A percentile compares a stretch with the other conserved stretches of the same genome.
phyloP scores from a whole-genome alignment of 2,113 vertebrate species.

The Rhipidura dahli region DNA sequence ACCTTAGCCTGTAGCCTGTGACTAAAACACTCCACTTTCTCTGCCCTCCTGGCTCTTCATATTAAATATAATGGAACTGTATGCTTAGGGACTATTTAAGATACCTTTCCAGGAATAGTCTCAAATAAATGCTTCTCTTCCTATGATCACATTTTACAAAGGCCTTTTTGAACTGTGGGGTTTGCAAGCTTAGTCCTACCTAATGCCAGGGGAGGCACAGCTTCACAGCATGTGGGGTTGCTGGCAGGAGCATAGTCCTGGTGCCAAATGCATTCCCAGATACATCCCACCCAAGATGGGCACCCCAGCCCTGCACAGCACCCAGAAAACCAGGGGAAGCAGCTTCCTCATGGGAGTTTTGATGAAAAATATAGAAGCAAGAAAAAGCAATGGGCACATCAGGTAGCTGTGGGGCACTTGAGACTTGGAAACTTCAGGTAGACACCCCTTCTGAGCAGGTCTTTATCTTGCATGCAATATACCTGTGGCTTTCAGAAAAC shows the following conservation, averaged over 20 bases:
- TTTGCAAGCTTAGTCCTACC: not conserved
- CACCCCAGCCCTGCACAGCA: not conserved
- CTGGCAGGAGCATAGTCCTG: not conserved
- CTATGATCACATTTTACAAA: not conserved
- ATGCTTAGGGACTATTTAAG: not conserved
- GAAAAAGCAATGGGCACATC: fast-evolving
- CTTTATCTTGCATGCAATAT: not conserved
- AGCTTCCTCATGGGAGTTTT: not conserved
- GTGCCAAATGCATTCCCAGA: not conserved
- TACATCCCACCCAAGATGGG: fast-evolving
- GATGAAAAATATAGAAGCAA: not conserved
- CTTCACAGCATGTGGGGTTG: fast-evolving
- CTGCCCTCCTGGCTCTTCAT: not conserved
- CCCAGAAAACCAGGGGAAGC: not conserved
- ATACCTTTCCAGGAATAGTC: not conserved
- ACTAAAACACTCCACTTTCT: not conserved
- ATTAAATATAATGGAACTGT: not conserved
- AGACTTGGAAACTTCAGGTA: not conserved
- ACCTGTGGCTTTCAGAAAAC: not conserved
- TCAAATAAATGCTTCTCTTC: not conserved
- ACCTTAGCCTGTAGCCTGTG: not conserved
- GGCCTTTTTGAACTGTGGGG: not conserved
- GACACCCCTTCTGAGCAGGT: not conserved
- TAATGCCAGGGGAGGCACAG: not conserved
- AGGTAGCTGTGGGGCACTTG: not conserved